Evolutionary conservation across 2,888 invertebrate genomes (phyloP).

Genomic region (Tortricodes alternella): DNA sequence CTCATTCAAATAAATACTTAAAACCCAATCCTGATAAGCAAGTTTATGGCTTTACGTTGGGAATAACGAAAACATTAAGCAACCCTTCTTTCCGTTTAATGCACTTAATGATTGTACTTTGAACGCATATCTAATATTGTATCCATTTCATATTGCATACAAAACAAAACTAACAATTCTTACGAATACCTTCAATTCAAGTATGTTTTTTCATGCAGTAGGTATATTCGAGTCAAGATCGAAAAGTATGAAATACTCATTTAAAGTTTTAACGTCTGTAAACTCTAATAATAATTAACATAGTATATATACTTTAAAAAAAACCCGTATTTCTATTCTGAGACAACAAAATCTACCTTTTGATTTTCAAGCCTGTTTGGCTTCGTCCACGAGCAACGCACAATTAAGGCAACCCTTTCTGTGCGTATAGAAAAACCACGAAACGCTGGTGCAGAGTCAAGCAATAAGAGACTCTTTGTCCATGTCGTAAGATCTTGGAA

Average conservation of each 20-base stretch:
- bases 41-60: neutral
- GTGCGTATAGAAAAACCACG: slow-evolving; percentile 39
- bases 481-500: neutral
- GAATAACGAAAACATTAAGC: slow-evolving; percentile 3
- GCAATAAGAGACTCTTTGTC: neutral
- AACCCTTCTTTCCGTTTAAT: slow-evolving; percentile 12
- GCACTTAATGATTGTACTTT: neutral
- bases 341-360: slow-evolving; percentile 7
- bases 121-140: neutral
- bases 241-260: too few species aligned
- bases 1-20: neutral
- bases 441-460: neutral
- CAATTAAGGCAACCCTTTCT: slow-evolving; percentile 74
- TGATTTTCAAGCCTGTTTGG: slow-evolving; percentile 41
- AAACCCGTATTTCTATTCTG: neutral
- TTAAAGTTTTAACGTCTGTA: too few species aligned
- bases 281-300: too few species aligned
- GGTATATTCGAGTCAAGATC: too few species aligned
- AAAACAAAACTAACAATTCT: too few species aligned
- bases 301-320: too few species aligned
- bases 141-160: neutral
- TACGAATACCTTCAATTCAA: too few species aligned
- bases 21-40: neutral
- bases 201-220: too few species aligned
- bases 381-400: slow-evolving; percentile 59